Evolutionary conservation across 2,797 vertebrate species (phyloP).

Genomic region (Artibeus jamaicensis): DNA sequence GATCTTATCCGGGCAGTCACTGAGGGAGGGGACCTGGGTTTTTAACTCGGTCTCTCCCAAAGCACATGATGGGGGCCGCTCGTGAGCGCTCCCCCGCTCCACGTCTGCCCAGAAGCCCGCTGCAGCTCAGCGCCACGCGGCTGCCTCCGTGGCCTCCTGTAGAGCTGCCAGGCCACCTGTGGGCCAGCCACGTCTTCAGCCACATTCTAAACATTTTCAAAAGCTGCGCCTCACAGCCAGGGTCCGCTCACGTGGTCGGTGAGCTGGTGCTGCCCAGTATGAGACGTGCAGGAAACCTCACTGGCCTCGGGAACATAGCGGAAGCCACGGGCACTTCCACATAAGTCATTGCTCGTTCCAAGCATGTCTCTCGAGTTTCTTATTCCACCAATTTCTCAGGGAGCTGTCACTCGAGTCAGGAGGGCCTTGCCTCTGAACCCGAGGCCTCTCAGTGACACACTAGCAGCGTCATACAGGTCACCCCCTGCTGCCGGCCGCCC

Average conservation of each 20-base stretch:
- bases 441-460: conserved; percentile 51
- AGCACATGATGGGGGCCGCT: background rate
- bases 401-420: background rate
- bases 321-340: background rate
- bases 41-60: background rate
- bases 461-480: conserved; percentile 39
- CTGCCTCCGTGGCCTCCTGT: background rate
- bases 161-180: background rate
- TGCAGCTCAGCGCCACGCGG: background rate
- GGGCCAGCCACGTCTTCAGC: too few relatives aligned
- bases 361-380: background rate
- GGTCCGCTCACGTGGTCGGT: background rate
- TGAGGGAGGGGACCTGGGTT: too few relatives aligned
- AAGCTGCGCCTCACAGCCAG: background rate
- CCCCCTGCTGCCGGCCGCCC: conserved; percentile 36
- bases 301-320: background rate
- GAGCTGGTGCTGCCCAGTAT: background rate
- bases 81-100: background rate
- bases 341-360: background rate
- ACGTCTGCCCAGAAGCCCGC: accelerated
- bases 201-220: background rate
- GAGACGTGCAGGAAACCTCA: too few relatives aligned
- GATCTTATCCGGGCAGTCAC: background rate
- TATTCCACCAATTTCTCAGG: background rate
- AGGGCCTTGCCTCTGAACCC: conserved; percentile 21